Percentiles rank a stretch among this genome's conserved stretches.
Evolutionary conservation across 2,113 vertebrate genomes (phyloP).

Genomic region (Canis aureus): DNA sequence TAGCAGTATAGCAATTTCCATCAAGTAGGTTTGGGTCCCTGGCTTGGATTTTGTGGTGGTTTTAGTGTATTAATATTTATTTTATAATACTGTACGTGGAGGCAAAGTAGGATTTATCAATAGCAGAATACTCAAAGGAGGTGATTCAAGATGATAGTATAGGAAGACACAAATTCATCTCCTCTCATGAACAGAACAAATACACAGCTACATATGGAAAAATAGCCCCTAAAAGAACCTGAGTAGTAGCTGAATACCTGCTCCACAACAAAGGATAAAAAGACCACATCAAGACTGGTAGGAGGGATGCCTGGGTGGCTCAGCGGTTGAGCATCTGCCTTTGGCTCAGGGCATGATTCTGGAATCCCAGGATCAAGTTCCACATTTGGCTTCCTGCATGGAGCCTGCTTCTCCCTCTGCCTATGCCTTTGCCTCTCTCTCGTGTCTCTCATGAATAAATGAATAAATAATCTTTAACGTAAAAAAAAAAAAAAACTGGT

Average conservation of each 20-base stretch:
- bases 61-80: constrained; percentile 7
- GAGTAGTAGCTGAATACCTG: not conserved
- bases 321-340: too few relatives aligned
- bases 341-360: too few relatives aligned
- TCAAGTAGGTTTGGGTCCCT: not conserved
- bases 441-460: too few relatives aligned
- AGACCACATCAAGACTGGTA: not conserved
- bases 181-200: not conserved
- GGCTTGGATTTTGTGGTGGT: not conserved
- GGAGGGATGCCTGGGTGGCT: not conserved
- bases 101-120: not conserved
- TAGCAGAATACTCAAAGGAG: not conserved
- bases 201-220: not conserved
- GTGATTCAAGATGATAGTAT: not conserved
- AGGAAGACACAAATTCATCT: not conserved
- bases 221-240: not conserved
- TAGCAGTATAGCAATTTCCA: not conserved
- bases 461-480: too few relatives aligned
- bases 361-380: too few relatives aligned
- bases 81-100: not conserved
- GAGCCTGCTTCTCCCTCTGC: too few relatives aligned
- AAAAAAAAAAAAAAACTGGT: not conserved
- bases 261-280: not conserved
- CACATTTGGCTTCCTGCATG: too few relatives aligned
- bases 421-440: too few relatives aligned